These are phyloP conservation scores for Cordilura impudica DNA, from an alignment of 2,888 invertebrate species.

Conservation along the genomic window DNA sequence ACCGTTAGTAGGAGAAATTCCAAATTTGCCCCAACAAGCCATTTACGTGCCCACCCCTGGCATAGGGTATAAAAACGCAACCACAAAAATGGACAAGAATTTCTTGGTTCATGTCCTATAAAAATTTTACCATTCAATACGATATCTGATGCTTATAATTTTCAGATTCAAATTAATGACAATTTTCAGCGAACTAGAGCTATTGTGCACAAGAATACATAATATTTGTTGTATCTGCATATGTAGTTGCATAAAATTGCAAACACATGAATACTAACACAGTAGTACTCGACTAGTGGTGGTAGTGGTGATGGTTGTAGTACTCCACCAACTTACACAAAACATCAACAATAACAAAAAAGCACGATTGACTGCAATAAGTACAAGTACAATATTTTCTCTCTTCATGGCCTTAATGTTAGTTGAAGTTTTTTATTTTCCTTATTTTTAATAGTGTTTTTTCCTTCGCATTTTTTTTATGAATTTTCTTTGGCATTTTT, in stretches of 20 bases:
- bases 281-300: too few species aligned
- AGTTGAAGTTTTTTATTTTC: slow-evolving; percentile 46
- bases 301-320: neutral
- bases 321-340: neutral
- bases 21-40: too few species aligned
- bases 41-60: too few species aligned
- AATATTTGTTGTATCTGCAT: slow-evolving; percentile 19
- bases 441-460: slow-evolving; percentile 13
- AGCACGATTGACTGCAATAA: slow-evolving; percentile 32
- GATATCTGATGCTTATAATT: too few species aligned
- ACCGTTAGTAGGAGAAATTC: too few species aligned
- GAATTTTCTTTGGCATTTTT: slow-evolving; percentile 36
- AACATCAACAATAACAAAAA: neutral
- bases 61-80: too few species aligned
- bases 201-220: neutral
- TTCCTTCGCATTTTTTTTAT: neutral
- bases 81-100: too few species aligned
- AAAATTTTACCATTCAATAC: too few species aligned
- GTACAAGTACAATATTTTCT: slow-evolving; percentile 10
- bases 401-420: slow-evolving; percentile 43
- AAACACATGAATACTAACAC: neutral
- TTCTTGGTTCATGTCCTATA: too few species aligned
- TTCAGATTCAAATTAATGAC: too few species aligned
- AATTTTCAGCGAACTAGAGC: too few species aligned
- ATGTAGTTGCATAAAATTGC: neutral